Evolutionary conservation across 2,113 vertebrate genomes (phyloP), one percentile per base, ranked within the genome.

Genomic region (Poicephalus gulielmi): DNA sequence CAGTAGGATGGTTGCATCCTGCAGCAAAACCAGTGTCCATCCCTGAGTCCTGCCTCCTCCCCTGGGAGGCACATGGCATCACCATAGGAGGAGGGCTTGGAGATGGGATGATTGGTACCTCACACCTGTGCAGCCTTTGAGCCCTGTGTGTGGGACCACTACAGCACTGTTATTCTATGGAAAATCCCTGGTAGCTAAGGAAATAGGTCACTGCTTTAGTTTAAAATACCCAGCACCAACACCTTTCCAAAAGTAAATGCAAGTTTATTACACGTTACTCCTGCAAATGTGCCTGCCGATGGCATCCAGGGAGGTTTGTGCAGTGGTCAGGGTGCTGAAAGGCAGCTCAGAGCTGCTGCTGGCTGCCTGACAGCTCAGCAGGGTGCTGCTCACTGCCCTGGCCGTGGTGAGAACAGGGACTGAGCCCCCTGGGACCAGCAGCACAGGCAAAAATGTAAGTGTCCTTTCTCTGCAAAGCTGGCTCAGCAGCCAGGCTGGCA

Each of bases 231-330:
- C 82, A n/a, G 62, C 31, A 47, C 9, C 87, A 64, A 14, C 25
- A 71, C 39, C 70, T 83, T 64, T 55, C 25, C 39, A 24, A 49
- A 60, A 37, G 59, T 13, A 55, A 66, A 62, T 9, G 27, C 12
- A 11, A 33, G 19, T 52, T 73, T 43, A 23, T 76, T 70, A 25
- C 17, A 11, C 0, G 11, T 49, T 41, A 12, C 4, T 47, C 49
- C 67, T 70, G 44, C 60, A 53, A 31, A 43, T 35, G 49, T 0
- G 0, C 39, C 62, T 47, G 63, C 71, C 0, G 0, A 0, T 25
- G 80, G 50, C 49, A 16, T 16, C 49, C 64, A 0, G 0, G 30
- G 28, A 44, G n/a, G 24, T 12, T 27, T 46, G 47, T 39, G 69
- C 52, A 7, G 75, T 8, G 70, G 17, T 13, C 0, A 1, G 23